Conservation (phyloP, 2,888 invertebrate genomes). For the Limnephilus marmoratus region DNA sequence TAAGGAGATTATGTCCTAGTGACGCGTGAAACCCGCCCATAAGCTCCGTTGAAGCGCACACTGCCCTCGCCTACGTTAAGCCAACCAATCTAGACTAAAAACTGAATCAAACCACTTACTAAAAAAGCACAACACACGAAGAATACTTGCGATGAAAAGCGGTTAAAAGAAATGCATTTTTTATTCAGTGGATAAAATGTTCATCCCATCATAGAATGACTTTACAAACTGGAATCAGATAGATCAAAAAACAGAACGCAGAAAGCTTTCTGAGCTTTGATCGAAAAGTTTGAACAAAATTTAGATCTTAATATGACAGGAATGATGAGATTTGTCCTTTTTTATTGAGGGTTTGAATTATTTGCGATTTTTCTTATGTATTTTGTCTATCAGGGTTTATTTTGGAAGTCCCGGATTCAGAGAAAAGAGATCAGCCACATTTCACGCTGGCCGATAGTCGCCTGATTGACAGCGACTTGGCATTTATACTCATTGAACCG, state of each 20-base stretch:
- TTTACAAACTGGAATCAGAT: not conserved
- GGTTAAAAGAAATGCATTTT: not conserved
- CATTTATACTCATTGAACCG: slow-evolving; percentile 59
- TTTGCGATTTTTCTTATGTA: not conserved
- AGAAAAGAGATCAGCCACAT: slow-evolving; percentile 3
- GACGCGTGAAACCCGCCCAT: slow-evolving; percentile 65
- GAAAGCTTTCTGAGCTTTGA: not conserved
- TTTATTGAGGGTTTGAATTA: not conserved
- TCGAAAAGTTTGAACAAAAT: not conserved
- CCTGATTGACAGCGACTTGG: slow-evolving; percentile 60
- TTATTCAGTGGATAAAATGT: not conserved
- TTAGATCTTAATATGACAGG: not conserved
- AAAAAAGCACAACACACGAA: slow-evolving; percentile 11
- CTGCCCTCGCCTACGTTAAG: slow-evolving; percentile 41
- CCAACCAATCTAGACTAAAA: slow-evolving; percentile 9
- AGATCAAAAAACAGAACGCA: not conserved
- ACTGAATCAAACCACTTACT: not conserved
- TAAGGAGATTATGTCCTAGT: slow-evolving; percentile 63
- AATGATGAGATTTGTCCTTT: not conserved
- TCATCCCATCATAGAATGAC: not conserved
- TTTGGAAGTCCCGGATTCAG: not conserved
- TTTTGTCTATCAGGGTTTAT: slow-evolving; percentile 44
- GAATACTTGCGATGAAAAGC: not conserved
- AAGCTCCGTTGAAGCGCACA: slow-evolving; percentile 57
- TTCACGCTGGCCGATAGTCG: slow-evolving; percentile 48